phyloP scores from a whole-genome alignment of 2,888 invertebrate species.

The Ornithoptera priamus region DNA sequence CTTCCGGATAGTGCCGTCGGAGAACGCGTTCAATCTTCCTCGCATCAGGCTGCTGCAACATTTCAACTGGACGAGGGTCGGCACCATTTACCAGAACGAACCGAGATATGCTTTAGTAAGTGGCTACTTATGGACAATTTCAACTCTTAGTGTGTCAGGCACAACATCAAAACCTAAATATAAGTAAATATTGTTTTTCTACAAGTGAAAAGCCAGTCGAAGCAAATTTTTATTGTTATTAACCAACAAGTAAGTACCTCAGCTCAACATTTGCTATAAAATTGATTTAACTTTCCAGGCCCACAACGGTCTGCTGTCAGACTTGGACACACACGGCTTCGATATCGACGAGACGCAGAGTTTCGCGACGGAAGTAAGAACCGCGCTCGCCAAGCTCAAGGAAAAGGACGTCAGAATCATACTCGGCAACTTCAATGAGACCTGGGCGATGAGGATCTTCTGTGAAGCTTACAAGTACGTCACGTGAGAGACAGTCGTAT shows the following conservation, averaged over 20 bases:
- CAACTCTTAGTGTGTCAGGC: too few relatives aligned
- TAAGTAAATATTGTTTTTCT: too few relatives aligned
- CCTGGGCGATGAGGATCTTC: constrained; percentile 93
- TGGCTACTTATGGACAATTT: neutral
- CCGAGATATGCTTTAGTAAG: constrained; percentile 93
- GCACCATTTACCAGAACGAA: constrained; percentile 97
- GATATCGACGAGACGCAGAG: constrained; percentile 94
- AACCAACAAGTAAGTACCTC: too few relatives aligned
- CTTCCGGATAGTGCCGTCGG: constrained; percentile 97
- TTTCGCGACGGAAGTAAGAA: constrained; percentile 92
- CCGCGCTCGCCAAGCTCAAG: constrained; percentile 89
- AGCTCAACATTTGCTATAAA: too few relatives aligned
- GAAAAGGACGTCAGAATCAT: constrained; percentile 97
- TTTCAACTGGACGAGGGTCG: constrained; percentile 98
- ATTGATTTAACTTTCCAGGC: constrained; percentile 76
- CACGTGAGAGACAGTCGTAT: too few relatives aligned
- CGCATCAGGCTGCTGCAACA: constrained; percentile 91
- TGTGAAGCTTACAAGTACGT: constrained; percentile 90
- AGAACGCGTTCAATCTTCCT: constrained; percentile 97
- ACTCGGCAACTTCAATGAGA: constrained; percentile 96
- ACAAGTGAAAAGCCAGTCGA: too few relatives aligned
- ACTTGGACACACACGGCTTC: constrained; percentile 89
- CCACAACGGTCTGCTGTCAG: constrained; percentile 92
- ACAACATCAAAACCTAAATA: too few relatives aligned
- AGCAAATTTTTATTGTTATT: too few relatives aligned